A percentile compares a stretch with the other conserved stretches of the same genome.
phyloP scores from a whole-genome alignment of 2,888 invertebrate genomes.

The Biston betularia region DNA sequence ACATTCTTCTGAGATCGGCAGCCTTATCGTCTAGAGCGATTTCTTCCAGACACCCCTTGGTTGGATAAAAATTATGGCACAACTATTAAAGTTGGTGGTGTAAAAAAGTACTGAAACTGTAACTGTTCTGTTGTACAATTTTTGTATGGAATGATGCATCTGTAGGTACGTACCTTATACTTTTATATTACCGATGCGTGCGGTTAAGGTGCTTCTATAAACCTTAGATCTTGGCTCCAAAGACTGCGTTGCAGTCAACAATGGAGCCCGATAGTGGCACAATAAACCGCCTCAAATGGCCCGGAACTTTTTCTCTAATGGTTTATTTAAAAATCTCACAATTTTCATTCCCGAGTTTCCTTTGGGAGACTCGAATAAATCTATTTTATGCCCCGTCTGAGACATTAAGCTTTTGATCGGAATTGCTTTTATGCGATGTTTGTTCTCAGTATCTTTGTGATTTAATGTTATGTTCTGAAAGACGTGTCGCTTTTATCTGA shows the following conservation, averaged over 20 bases:
- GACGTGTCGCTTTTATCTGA: slow-evolving; percentile 63
- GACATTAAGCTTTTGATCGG: slow-evolving; percentile 81
- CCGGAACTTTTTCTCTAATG: slow-evolving; percentile 85
- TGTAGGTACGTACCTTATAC: too few species aligned
- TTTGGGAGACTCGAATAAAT: slow-evolving; percentile 75
- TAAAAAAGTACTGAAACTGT: too few species aligned
- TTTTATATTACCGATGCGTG: too few species aligned
- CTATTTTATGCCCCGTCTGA: slow-evolving; percentile 76
- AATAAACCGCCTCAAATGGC: slow-evolving; percentile 83
- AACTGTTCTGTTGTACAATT: too few species aligned
- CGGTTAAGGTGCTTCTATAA: slow-evolving; percentile 34
- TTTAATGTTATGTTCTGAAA: slow-evolving; percentile 74
- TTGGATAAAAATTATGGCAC: too few species aligned
- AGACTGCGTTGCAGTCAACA: slow-evolving; percentile 73
- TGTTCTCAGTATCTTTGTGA: slow-evolving; percentile 75
- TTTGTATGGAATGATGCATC: too few species aligned
- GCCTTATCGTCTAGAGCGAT: too few species aligned
- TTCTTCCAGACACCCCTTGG: too few species aligned
- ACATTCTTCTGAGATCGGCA: too few species aligned
- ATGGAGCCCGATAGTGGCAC: slow-evolving; percentile 78
- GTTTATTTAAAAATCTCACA: slow-evolving; percentile 84
- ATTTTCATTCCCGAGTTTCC: slow-evolving; percentile 81
- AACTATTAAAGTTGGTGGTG: too few species aligned
- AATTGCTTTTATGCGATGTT: slow-evolving; percentile 83
- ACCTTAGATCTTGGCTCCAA: slow-evolving; percentile 48